phyloP scores from a whole-genome alignment of 2,888 invertebrate genomes.

The Microctonus brassicae region DNA sequence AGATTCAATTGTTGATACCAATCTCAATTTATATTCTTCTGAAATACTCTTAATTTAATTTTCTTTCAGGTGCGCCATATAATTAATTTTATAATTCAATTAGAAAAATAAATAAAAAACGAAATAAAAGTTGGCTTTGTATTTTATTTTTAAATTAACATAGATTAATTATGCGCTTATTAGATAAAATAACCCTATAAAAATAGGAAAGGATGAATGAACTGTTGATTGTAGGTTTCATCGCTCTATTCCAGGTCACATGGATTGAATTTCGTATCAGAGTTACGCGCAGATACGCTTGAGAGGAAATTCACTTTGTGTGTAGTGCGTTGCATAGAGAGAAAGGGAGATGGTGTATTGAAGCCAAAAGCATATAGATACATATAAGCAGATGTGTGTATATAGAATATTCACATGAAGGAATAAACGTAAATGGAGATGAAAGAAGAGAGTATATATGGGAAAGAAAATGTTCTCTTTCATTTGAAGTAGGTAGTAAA shows the following conservation, averaged over 20 bases:
- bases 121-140: too few species aligned
- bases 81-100: neutral
- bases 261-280: constrained; percentile 25
- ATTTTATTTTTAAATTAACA: too few species aligned
- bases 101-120: too few species aligned
- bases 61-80: neutral
- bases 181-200: too few species aligned
- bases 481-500: constrained; percentile 19
- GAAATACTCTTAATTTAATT: neutral
- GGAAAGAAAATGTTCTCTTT: neutral
- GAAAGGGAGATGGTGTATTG: too few species aligned
- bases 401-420: neutral
- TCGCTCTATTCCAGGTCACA: neutral
- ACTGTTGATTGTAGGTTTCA: constrained; percentile 21
- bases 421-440: neutral
- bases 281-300: neutral
- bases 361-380: neutral
- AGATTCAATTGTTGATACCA: neutral
- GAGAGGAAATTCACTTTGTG: constrained; percentile 36
- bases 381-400: neutral
- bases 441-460: neutral
- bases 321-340: constrained; percentile 7
- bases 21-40: too few species aligned
- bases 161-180: too few species aligned
- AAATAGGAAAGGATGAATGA: constrained; percentile 1